Evolutionary conservation across 1,140 invertebrate species (phyloP).

Genomic region (Fopius arisanus): DNA sequence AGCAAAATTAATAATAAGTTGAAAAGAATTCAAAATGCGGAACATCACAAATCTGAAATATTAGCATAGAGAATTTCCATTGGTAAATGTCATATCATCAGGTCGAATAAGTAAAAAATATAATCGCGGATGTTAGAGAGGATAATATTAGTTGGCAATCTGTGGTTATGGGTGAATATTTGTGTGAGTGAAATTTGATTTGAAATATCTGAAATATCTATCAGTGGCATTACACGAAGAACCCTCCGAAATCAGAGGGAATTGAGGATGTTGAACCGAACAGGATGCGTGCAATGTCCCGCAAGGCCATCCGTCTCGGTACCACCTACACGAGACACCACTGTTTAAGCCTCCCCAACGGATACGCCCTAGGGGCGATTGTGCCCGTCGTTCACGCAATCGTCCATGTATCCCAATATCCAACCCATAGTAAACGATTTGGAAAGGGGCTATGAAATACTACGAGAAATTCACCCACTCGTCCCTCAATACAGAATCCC

Average conservation of each 20-base stretch:
- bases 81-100: too few relatives aligned
- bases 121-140: too few relatives aligned
- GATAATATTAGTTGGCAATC: too few relatives aligned
- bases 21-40: too few relatives aligned
- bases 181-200: too few relatives aligned
- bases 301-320: slow-evolving; percentile 58
- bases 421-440: not conserved
- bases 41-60: too few relatives aligned
- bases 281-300: slow-evolving; percentile 57
- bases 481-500: not conserved
- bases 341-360: slow-evolving; percentile 17
- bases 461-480: not conserved
- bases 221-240: too few relatives aligned
- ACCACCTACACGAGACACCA: slow-evolving; percentile 34
- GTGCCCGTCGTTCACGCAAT: not conserved
- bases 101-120: too few relatives aligned
- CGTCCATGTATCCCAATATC: slow-evolving; percentile 2
- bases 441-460: not conserved
- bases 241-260: slow-evolving; percentile 29
- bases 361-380: not conserved
- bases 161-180: too few relatives aligned
- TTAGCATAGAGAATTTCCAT: too few relatives aligned
- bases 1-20: too few relatives aligned
- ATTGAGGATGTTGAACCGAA: slow-evolving; percentile 53
- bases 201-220: too few relatives aligned